Conservation (phyloP, 2,113 vertebrate genomes). For the Picathartes gymnocephalus region DNA sequence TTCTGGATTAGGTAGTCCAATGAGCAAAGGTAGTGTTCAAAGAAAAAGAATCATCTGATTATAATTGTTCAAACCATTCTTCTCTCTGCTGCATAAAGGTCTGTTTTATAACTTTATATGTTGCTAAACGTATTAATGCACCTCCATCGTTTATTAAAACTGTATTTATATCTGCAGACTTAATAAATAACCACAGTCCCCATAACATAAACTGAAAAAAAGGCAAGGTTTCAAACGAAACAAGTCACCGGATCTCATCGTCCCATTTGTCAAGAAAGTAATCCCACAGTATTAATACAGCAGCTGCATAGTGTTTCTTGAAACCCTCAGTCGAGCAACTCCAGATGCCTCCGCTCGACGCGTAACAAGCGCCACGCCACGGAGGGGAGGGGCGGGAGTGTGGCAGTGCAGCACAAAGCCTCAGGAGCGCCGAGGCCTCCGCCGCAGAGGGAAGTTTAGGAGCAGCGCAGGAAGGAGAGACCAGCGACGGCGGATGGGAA, state of each 20-base stretch:
- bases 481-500: neutral
- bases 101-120: neutral
- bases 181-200: neutral
- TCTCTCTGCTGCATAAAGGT: neutral
- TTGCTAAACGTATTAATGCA: neutral
- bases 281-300: neutral
- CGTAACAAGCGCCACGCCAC: neutral
- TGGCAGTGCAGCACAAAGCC: constrained; percentile 18
- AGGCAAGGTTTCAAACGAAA: neutral
- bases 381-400: neutral
- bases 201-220: neutral
- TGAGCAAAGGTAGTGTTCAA: neutral
- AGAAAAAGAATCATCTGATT: neutral
- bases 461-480: neutral
- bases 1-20: neutral
- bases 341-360: neutral
- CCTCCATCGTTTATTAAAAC: neutral
- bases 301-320: neutral
- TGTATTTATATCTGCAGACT: neutral
- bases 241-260: neutral
- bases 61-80: neutral
- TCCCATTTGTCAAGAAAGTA: neutral
- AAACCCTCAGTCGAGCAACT: neutral
- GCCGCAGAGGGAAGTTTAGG: neutral
- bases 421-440: neutral